Percentiles rank a stretch among this genome's conserved stretches.
Evolutionary conservation across 2,797 vertebrate genomes (phyloP).

Genomic region (Alosa sapidissima): DNA sequence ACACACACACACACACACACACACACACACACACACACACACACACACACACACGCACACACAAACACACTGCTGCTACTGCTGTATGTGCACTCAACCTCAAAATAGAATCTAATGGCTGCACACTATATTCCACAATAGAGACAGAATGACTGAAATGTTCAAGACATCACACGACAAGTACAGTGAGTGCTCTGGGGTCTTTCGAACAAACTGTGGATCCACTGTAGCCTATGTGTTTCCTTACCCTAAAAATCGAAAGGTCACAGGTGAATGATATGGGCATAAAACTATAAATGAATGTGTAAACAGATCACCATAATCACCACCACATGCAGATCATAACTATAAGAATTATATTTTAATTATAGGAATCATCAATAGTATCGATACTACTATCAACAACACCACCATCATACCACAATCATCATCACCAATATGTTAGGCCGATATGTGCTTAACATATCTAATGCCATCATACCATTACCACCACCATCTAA

Average conservation of each 20-base stretch:
- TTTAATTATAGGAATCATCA: too few species aligned
- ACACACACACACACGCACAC: neutral
- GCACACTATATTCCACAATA: neutral
- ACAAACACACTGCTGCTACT: neutral
- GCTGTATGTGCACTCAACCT: neutral
- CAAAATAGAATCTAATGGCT: neutral
- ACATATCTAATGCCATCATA: too few species aligned
- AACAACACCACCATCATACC: too few species aligned
- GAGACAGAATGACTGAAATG: neutral
- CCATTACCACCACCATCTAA: too few species aligned
- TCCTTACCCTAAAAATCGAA: too few species aligned
- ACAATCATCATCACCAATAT: too few species aligned
- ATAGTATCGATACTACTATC: too few species aligned
- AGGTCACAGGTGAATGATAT: too few species aligned
- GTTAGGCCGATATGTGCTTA: too few species aligned
- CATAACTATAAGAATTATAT: too few species aligned
- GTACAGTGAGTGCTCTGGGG: neutral
- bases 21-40: neutral
- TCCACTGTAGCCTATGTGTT: neutral
- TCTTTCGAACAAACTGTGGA: neutral
- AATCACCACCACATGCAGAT: too few species aligned
- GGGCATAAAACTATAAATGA: too few species aligned
- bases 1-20: neutral
- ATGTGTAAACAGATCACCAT: neutral
- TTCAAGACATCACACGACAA: neutral